Conservation (phyloP, 2,113 vertebrate species). For the Triplophysa rosa region DNA sequence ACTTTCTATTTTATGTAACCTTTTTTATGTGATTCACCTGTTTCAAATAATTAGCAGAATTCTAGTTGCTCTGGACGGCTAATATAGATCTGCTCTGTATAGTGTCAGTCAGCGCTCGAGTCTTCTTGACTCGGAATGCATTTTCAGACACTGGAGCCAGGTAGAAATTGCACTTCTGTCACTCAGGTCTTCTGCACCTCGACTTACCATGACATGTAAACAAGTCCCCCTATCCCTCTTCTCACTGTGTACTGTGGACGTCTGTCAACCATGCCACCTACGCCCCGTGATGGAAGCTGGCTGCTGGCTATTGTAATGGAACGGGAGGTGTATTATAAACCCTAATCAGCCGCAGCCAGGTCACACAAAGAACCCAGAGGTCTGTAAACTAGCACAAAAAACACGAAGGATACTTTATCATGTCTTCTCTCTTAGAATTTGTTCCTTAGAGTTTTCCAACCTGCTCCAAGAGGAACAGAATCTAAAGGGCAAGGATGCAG, state of each 20-base stretch:
- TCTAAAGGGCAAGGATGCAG: slow-evolving; percentile 66
- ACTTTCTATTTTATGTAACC: too few species aligned
- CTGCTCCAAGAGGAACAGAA: slow-evolving; percentile 60
- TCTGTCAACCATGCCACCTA: slow-evolving; percentile 54
- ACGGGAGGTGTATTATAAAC: slow-evolving; percentile 47
- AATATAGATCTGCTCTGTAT: slow-evolving; percentile 13
- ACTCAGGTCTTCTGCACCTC: slow-evolving; percentile 44
- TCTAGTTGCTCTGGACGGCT: not conserved
- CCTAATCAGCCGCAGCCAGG: slow-evolving; percentile 59
- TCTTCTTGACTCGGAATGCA: slow-evolving; percentile 23
- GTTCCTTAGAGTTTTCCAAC: slow-evolving; percentile 53
- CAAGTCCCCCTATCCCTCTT: slow-evolving; percentile 38
- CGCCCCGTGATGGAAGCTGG: slow-evolving; percentile 49
- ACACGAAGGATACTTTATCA: slow-evolving; percentile 36
- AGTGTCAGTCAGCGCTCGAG: not conserved
- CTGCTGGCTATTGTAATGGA: slow-evolving; percentile 50
- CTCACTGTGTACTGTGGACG: slow-evolving; percentile 47
- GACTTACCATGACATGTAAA: slow-evolving; percentile 48
- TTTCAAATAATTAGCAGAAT: slow-evolving; percentile 20
- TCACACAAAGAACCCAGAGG: slow-evolving; percentile 26
- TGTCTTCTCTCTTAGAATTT: slow-evolving; percentile 34
- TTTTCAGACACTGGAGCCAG: slow-evolving; percentile 36
- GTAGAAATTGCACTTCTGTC: slow-evolving; percentile 57
- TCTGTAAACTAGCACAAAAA: slow-evolving; percentile 18
- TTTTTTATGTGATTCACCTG: not conserved